Evolutionary conservation across 2,797 vertebrate species (phyloP), one percentile per base, ranked within the genome.

Genomic region (Poecilia velifera): DNA sequence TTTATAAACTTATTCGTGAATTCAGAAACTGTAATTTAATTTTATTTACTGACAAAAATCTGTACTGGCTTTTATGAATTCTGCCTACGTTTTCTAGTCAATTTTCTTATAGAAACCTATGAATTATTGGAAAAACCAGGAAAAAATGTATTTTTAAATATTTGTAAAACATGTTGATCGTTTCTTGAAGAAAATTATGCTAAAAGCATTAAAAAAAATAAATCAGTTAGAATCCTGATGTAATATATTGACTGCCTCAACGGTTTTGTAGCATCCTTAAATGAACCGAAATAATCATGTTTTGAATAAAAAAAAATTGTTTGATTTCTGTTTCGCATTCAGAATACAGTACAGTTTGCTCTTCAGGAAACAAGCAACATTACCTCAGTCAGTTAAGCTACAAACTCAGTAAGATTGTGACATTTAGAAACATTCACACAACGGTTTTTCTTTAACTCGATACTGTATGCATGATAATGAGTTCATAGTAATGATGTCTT

Each of bases 351-450:
- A 53, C 68, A 82, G 82, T 76, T 81, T 82, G 81, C 86, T 91
- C 73, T 79, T 93, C 93, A 93, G 93, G 93, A 94, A 93, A 88
- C 89, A 73, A 86, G 89, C 87, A 88, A 94, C 91, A 85, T 91
- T 93, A 93, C 92, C 93, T 94, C 93, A 94, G 92, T 88, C 91
- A 81, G 83, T 86, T 86, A 86, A 92, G 91, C 89, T 91, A 88
- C 84, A 71, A 82, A 85, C 86, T 85, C 62, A 2, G 83, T 83
- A 71, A 89, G 75, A 88, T 86, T 82, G 82, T 90, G 84, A 89
- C 85, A 85, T 83, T 84, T 89, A 85, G 82, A 84, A 83, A 80
- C 80, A 43, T 81, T 28, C 4, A 36, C 4, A 84, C 81, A 76
- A 4, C 9, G 49, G 66, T 88, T 85, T 77, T 82, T 84, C 81